Percentiles rank a stretch among this genome's conserved stretches.
phyloP scores from a whole-genome alignment of 2,888 invertebrate genomes.

The Cetonia aurata region DNA sequence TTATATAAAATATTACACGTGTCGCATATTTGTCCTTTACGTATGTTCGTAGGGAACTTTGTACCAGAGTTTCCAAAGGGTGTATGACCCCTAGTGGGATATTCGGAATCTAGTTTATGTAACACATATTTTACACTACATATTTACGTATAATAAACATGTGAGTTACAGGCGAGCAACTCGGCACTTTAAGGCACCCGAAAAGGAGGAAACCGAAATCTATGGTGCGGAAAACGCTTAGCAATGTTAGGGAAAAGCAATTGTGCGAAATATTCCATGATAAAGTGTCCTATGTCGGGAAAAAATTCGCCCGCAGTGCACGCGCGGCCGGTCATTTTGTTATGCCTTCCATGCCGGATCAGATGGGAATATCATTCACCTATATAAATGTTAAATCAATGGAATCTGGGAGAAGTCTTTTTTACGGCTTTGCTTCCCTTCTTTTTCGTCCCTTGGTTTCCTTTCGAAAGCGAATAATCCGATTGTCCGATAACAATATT shows the following conservation, averaged over 20 bases:
- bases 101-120: slow-evolving; percentile 31
- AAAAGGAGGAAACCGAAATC: slow-evolving; percentile 30
- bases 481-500: slow-evolving; percentile 39
- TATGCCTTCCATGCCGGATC: slow-evolving; percentile 25
- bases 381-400: slow-evolving; percentile 40
- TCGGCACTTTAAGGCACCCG: slow-evolving; percentile 26
- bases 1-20: slow-evolving; percentile 20
- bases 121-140: slow-evolving; percentile 43
- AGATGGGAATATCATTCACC: slow-evolving; percentile 35
- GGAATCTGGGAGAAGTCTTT: slow-evolving; percentile 24
- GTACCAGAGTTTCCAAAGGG: slow-evolving; percentile 3
- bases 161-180: slow-evolving; percentile 13
- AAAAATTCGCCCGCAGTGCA: slow-evolving; percentile 26
- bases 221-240: slow-evolving; percentile 44
- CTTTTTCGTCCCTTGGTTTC: slow-evolving; percentile 12
- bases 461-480: slow-evolving; percentile 35
- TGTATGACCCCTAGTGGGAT: slow-evolving; percentile 16
- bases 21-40: slow-evolving; percentile 13
- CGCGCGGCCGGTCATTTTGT: slow-evolving; percentile 26
- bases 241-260: slow-evolving; percentile 47
- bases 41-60: slow-evolving; percentile 21
- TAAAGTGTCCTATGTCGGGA: slow-evolving; percentile 46
- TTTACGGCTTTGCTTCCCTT: slow-evolving; percentile 5
- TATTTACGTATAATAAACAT: slow-evolving; percentile 38
- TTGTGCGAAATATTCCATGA: slow-evolving; percentile 49